Percentiles rank a stretch among this genome's conserved stretches.
These are phyloP conservation scores for Agrotis segetum DNA, from an alignment of 2,888 invertebrate genomes.

Conservation along the genomic window DNA sequence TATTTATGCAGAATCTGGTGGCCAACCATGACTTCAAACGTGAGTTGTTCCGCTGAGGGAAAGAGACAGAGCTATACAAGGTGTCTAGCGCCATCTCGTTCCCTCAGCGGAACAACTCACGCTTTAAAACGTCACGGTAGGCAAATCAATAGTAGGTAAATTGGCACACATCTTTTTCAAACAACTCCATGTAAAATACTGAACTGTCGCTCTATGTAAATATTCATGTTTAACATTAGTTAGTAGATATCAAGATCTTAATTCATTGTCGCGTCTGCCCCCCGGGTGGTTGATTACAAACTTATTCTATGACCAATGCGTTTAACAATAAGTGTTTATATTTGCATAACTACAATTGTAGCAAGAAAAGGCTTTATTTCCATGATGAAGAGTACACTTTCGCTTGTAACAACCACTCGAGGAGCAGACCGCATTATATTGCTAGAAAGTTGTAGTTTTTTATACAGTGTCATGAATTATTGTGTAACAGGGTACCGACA, in stretches of 20 bases:
- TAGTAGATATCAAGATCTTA: conserved; percentile 59
- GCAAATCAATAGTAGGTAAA: neutral
- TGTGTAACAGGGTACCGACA: conserved; percentile 78
- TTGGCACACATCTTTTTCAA: neutral
- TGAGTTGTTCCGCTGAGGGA: no score
- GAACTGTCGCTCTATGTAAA: conserved; percentile 50
- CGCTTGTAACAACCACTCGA: conserved; percentile 45
- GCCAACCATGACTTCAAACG: no score
- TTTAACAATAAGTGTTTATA: conserved; percentile 1
- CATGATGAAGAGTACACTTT: conserved; percentile 33
- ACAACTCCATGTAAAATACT: conserved; percentile 42
- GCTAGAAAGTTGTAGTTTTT: conserved; percentile 76
- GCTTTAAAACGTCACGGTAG: no score
- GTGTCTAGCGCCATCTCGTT: no score
- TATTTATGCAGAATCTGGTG: neutral
- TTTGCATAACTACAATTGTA: conserved; percentile 17
- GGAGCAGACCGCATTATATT: conserved; percentile 61
- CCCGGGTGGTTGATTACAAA: conserved; percentile 24
- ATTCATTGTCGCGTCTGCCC: conserved; percentile 37
- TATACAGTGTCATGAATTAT: conserved; percentile 74
- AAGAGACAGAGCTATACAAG: no score
- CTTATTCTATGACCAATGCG: conserved; percentile 7
- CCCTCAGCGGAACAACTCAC: no score
- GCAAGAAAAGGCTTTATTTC: conserved; percentile 27
- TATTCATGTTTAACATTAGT: conserved; percentile 64